Evolutionary conservation across 92 coral and sea anemone species (phyloP).

Genomic region (Metridium senile): DNA sequence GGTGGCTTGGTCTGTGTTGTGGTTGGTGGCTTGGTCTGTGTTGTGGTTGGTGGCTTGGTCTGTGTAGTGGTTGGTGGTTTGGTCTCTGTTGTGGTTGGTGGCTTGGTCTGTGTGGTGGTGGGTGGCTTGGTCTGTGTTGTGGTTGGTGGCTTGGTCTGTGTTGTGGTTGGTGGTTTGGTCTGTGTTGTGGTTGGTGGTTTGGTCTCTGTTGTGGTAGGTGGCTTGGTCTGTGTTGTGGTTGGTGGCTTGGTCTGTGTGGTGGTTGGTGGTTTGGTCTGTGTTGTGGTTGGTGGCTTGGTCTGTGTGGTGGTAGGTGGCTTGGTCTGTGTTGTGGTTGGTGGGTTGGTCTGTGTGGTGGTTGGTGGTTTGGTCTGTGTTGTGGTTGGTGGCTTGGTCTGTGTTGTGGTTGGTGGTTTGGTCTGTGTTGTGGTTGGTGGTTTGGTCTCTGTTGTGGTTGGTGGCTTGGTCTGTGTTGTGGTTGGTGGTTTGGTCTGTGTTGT

Average conservation of each 20-base stretch:
- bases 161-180: slow-evolving; percentile 26
- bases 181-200: slow-evolving; percentile 17
- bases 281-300: too few species aligned
- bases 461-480: slow-evolving; percentile 9
- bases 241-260: too few species aligned
- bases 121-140: background rate
- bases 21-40: too few species aligned
- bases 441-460: slow-evolving; percentile 12
- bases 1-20: too few species aligned
- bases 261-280: too few species aligned
- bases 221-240: too few species aligned
- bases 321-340: slow-evolving; percentile 20
- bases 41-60: too few species aligned
- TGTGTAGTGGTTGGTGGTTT: too few species aligned
- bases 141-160: slow-evolving; percentile 14
- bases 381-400: slow-evolving; percentile 10
- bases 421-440: slow-evolving; percentile 21
- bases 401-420: slow-evolving; percentile 25
- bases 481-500: slow-evolving; percentile 14
- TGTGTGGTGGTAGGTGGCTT: slow-evolving; percentile 30
- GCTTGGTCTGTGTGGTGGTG: slow-evolving; percentile 22
- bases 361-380: slow-evolving; percentile 18
- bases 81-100: slow-evolving; percentile 28
- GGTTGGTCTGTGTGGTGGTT: background rate
- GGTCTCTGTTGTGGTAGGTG: too few species aligned